Base-by-base conservation (phyloP, 2,113 vertebrate species). In the Gobius niger region DNA sequence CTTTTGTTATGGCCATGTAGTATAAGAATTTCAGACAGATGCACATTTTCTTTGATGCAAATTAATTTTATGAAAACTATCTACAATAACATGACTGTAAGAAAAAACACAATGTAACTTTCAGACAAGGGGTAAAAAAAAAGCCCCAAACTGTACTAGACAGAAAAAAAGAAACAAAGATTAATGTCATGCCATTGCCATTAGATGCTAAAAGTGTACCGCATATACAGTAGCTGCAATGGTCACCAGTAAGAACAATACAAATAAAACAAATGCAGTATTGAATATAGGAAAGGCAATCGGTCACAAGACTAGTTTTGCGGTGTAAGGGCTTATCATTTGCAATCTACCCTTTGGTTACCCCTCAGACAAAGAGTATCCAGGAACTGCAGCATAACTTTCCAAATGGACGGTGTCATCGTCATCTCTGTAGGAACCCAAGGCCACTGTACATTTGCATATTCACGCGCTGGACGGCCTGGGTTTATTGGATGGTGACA, bases 381-480 rank as follows among this genome's bases (percentile, higher is more conserved):
- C 73, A 73, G 62, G 75, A 81, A 73, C 76, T 77, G 79, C 57
- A 81, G 78, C 64, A 71, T 75, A 5, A 63, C 77, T 80, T 80
- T 75, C 66, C 10, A 59, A 54, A 51, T 59, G 61, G 44, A 73
- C 72, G 51, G 82, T 63, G 72, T 41, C 46, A 59, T 63, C 83
- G 82, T 79, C 80, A 79, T 67, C 66, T 85, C 80, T 75, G 72
- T 65, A 63, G 69, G 63, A 47, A 53, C 81, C 83, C 47, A 57
- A 11, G 80, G 80, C 65, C 78, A 73, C 61, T 34, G 4, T 11
- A 24, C 82, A 88, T 87, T 85, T 86, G 80, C 83, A 88, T 85
- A 81, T 47, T 75, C 82, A 74, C 76, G 72, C 47, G 24, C 72
- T 71, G 51, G 53, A 68, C 82, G 82, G 73, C 73, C 66, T 71